phyloP scores from a whole-genome alignment of 1,140 invertebrate genomes.

The Himalopsyche phryganea region DNA sequence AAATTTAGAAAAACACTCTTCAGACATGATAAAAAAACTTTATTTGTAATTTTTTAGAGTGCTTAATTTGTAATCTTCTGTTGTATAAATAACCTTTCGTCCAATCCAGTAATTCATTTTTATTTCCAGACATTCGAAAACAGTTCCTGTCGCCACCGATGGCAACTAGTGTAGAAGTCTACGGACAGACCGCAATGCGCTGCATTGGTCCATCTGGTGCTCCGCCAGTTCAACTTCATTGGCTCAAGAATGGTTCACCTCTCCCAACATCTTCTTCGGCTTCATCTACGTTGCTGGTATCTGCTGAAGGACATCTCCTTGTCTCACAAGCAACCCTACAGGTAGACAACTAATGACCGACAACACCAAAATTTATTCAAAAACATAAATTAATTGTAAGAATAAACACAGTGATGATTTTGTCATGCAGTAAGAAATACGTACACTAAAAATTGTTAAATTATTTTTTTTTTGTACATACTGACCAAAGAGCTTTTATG shows the following conservation, averaged over 20 bases:
- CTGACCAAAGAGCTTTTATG: too few species aligned
- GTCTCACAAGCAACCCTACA: constrained; percentile 84
- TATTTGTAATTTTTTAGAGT: too few species aligned
- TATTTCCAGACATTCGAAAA: constrained; percentile 71
- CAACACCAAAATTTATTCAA: not conserved
- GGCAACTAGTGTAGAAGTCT: constrained; percentile 78
- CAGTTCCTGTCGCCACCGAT: constrained; percentile 80
- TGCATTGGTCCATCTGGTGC: constrained; percentile 87
- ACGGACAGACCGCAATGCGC: constrained; percentile 78
- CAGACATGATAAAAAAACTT: too few species aligned
- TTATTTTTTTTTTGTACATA: too few species aligned
- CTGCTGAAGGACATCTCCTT: constrained; percentile 84
- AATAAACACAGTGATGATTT: too few species aligned
- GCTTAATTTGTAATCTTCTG: too few species aligned
- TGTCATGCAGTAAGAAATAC: too few species aligned
- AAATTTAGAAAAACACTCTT: too few species aligned
- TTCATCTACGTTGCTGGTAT: constrained; percentile 61
- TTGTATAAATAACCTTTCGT: too few species aligned
- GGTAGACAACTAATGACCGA: constrained; percentile 39
- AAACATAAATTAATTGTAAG: too few species aligned
- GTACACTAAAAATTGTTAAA: not conserved
- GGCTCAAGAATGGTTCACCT: constrained; percentile 72
- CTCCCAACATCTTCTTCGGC: constrained; percentile 53
- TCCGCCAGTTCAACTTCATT: constrained; percentile 81
- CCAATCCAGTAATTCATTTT: not conserved